Evolutionary conservation across 2,797 vertebrate genomes (phyloP).

Genomic region (Dallia pectoralis): DNA sequence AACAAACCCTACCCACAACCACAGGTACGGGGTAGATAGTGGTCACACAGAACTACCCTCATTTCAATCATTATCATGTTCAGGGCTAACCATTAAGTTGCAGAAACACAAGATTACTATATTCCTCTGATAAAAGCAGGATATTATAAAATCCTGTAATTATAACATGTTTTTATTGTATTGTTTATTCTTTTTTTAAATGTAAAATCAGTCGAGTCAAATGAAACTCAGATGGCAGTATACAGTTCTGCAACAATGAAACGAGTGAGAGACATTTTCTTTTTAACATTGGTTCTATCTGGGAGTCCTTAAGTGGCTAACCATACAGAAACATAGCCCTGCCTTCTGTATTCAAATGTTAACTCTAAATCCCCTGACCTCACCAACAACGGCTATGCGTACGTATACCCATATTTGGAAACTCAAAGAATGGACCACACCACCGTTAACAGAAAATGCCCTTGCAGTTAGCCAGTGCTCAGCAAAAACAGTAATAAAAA

Average conservation of each 20-base stretch:
- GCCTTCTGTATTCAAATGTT: not conserved
- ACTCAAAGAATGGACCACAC: constrained; percentile 1
- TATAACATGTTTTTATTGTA: constrained; percentile 13
- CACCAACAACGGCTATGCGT: not conserved
- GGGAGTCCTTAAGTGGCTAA: not conserved
- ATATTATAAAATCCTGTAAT: constrained; percentile 3
- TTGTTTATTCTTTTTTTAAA: too few relatives aligned
- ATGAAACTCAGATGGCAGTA: constrained; percentile 43
- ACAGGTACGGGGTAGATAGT: constrained; percentile 28
- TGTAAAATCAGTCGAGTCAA: constrained; percentile 12
- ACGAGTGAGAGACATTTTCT: constrained; percentile 23
- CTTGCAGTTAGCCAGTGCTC: not conserved
- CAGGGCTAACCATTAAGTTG: constrained; percentile 32
- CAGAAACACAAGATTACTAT: constrained; percentile 43
- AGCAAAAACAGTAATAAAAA: not conserved
- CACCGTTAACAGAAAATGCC: not conserved
- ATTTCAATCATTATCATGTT: too few relatives aligned
- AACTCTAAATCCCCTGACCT: not conserved
- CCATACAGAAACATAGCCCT: constrained; percentile 7
- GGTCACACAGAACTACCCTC: constrained; percentile 47
- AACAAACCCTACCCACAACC: constrained; percentile 25
- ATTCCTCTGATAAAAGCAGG: constrained; percentile 20
- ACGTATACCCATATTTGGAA: not conserved
- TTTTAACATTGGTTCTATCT: constrained; percentile 2
- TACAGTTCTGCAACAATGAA: constrained; percentile 45